Evolutionary conservation across 2,113 vertebrate genomes (phyloP), one percentile per base, ranked within the genome.

Genomic region (Leptodactylus fuscus): DNA sequence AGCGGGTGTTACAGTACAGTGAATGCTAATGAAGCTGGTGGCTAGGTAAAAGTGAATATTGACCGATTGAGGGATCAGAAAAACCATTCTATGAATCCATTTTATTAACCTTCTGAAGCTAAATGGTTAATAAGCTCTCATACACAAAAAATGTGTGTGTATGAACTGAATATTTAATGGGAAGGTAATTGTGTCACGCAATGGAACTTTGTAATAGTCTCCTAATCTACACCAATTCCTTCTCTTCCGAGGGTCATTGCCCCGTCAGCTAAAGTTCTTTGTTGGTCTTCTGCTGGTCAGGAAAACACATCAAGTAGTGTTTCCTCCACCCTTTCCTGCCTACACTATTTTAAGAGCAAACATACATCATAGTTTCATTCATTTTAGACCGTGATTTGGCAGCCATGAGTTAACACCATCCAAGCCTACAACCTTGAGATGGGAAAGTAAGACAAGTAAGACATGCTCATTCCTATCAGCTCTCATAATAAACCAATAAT

Each of bases 261-360:
- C 81, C 81, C 36, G 32, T 73, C 51, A 41, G 70, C 69, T 44
- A 55, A 58, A 74, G 69, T 60, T 55, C 51, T 83, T 73, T 83
- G 81, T 74, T 74, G 49, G 48, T 74, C 24, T 70, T 83, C 34
- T 60, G 10, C 15, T 36, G 81, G 18, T 83, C 81, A 83, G 81
- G 81, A 83, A 83, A 55, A 83, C 18, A 41, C 55, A 83, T 83
- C 81, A 83, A 83, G 81, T 18, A 71, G 13, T 12, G 49, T 49
- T 83, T 74, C 81, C 69, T 74, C 81, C 67, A 73, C 81, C 81
- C 69, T 82, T 81, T 83, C 81, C 81, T 74, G 81, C 13, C 81
- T 73, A 73, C 24, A 74, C 81, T 83, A 83, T 83, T 83, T 83
- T 83, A 83, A 83, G 81, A 60, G 48, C 49, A 60, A 51, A 51